These are phyloP conservation scores for Sus cebifrons DNA, from an alignment of 2,797 vertebrate species.

Conservation along the genomic window DNA sequence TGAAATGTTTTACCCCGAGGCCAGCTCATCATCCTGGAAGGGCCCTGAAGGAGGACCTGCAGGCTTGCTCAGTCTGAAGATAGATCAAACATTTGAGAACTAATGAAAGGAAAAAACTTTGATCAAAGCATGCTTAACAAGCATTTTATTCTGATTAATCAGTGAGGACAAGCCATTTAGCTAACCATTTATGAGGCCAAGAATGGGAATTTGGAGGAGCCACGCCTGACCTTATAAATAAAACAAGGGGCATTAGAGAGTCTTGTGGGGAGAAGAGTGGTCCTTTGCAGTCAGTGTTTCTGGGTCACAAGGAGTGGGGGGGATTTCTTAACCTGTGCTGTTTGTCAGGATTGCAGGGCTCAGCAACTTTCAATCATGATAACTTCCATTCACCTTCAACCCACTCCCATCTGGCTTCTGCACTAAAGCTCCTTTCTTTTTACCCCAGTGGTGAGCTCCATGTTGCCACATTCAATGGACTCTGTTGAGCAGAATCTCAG, in stretches of 20 bases:
- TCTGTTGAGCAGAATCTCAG: neutral
- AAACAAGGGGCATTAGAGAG: neutral
- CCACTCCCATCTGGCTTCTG: neutral
- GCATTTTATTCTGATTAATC: neutral
- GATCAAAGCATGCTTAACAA: neutral
- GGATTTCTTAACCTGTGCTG: neutral
- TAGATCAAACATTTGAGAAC: neutral
- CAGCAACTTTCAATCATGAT: neutral
- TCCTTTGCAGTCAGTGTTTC: neutral
- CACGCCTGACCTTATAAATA: neutral
- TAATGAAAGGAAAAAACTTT: neutral
- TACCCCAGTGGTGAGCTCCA: too few species aligned
- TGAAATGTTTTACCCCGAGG: neutral
- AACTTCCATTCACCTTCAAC: neutral
- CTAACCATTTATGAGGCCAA: neutral
- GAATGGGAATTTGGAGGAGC: neutral
- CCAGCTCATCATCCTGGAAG: neutral
- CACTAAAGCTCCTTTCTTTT: neutral
- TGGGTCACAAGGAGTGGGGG: neutral
- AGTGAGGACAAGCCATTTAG: neutral
- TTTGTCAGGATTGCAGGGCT: neutral
- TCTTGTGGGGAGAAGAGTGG: neutral
- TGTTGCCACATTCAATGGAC: neutral
- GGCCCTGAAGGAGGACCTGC: neutral
- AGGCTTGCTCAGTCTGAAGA: neutral